phyloP scores from a whole-genome alignment of 2,797 vertebrate species.

The Triplophysa bombifrons region DNA sequence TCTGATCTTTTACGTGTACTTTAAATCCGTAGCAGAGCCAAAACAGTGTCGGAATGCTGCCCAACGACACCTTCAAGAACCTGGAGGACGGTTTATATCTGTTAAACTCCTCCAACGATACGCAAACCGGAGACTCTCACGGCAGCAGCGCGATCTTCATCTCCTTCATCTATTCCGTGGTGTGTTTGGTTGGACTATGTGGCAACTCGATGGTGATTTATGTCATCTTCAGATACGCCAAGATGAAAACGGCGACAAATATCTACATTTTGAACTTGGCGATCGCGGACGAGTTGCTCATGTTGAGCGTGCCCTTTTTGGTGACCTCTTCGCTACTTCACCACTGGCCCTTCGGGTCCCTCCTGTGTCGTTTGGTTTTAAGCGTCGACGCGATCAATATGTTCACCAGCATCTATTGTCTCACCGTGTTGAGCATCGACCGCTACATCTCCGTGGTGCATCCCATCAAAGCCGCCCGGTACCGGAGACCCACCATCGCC shows the following conservation, averaged over 20 bases:
- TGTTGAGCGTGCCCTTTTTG: slow-evolving; percentile 91
- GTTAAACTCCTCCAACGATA: slow-evolving; percentile 79
- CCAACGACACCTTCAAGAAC: slow-evolving; percentile 60
- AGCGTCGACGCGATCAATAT: slow-evolving; percentile 92
- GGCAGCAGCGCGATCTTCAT: slow-evolving; percentile 90
- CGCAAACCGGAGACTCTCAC: slow-evolving; percentile 77
- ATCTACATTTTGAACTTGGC: slow-evolving; percentile 91
- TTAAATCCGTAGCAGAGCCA: not conserved
- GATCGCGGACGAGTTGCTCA: slow-evolving; percentile 88
- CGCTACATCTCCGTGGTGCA: slow-evolving; percentile 90
- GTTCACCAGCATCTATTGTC: slow-evolving; percentile 92
- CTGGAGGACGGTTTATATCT: slow-evolving; percentile 60
- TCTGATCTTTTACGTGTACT: slow-evolving; percentile 18
- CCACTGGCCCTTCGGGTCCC: slow-evolving; percentile 89
- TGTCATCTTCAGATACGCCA: slow-evolving; percentile 88
- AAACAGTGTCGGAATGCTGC: slow-evolving; percentile 54
- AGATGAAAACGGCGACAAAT: slow-evolving; percentile 93
- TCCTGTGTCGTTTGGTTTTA: slow-evolving; percentile 87
- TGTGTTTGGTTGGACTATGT: slow-evolving; percentile 87
- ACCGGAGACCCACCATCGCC: slow-evolving; percentile 87
- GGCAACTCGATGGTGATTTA: slow-evolving; percentile 94
- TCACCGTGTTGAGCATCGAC: slow-evolving; percentile 89
- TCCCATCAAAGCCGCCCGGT: slow-evolving; percentile 88
- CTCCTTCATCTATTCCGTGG: slow-evolving; percentile 90
- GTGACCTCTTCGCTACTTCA: slow-evolving; percentile 87